A percentile compares a stretch with the other conserved stretches of the same genome.
These are phyloP conservation scores for Furcula furcula DNA, from an alignment of 2,888 invertebrate species.

Conservation along the genomic window DNA sequence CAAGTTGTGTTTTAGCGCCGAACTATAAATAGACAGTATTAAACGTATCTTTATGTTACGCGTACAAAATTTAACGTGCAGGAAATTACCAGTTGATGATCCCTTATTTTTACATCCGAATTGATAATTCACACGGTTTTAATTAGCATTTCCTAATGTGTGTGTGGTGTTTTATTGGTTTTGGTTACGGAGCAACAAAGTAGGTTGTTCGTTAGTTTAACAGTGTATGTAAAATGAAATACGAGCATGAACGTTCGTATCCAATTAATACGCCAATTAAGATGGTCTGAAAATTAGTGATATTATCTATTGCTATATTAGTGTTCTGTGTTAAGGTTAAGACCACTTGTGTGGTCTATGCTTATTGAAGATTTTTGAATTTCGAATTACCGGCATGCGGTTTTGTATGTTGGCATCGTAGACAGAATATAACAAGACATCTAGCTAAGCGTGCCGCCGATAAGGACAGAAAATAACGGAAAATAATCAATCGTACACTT, in stretches of 20 bases:
- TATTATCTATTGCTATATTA: background rate
- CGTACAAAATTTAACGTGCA: conserved; percentile 39
- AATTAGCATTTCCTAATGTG: conserved; percentile 50
- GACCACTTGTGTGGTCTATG: too few relatives aligned
- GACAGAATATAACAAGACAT: too few relatives aligned
- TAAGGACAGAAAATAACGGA: too few relatives aligned
- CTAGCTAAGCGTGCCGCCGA: too few relatives aligned
- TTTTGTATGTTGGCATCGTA: too few relatives aligned
- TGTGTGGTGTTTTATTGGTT: conserved; percentile 15
- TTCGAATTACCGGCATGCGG: too few relatives aligned
- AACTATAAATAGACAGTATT: conserved; percentile 50
- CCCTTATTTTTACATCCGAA: conserved; percentile 43
- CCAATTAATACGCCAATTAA: background rate
- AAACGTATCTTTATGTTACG: conserved; percentile 52
- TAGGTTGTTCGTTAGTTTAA: too few relatives aligned
- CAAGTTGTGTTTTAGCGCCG: conserved; percentile 25
- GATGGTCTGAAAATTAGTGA: background rate
- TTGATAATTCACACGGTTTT: conserved; percentile 41
- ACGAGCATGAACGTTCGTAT: too few relatives aligned
- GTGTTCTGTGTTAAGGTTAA: too few relatives aligned
- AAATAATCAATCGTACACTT: too few relatives aligned
- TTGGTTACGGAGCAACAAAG: background rate
- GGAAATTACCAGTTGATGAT: conserved; percentile 48
- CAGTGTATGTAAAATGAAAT: too few relatives aligned
- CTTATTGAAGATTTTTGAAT: too few relatives aligned